Base-by-base conservation (phyloP, 1,140 invertebrate species). In the Idris sp. region DNA sequence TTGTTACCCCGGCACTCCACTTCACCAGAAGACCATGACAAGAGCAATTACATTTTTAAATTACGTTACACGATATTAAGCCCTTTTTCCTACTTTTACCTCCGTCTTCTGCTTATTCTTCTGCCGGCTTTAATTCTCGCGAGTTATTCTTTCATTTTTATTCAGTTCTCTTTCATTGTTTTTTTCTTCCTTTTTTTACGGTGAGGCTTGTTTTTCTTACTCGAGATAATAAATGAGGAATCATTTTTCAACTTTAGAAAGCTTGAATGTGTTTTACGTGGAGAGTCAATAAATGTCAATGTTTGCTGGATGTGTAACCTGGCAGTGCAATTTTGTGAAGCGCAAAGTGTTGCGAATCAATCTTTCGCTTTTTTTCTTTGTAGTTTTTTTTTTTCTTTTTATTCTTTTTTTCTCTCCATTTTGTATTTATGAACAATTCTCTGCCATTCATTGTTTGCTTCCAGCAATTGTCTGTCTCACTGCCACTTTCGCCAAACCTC, bases 31-130 rank as follows among this genome's bases (percentile, higher is more conserved):
- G 73, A 77, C 72, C 77, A 74, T 83, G 83, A 86, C 85, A 86
- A 86, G 84, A 86, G 83, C 84, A 86, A 86, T 86, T 86, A 86
- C 84, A 86, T 85, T 86, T 86, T 86, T 86, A 86, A 86, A 86
- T 86, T 86, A 86, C 83, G 83, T 85, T 86, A 86, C 84, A 85
- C 83, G 81, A 85, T 84, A 85, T 86, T 86, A 86, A 86, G 83
- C 83, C 77, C 83, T 80, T 83, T n/a, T n/a, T 83, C 79, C 83
- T 80, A 79, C 79, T 74, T 82, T 80, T 65, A 64, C 75, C 72
- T 30, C 75, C 74, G 48, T 46, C 56, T 58, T 46, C 56, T 56
- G 46, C 30, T 10, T 18, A 33, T 22, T 22, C 26, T 51, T 35
- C 35, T 51, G 10, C 44, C 30, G 19, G 26, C 36, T 28, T 44